Conservation (phyloP, 2,797 vertebrate genomes). For the Galaxias olidus region DNA sequence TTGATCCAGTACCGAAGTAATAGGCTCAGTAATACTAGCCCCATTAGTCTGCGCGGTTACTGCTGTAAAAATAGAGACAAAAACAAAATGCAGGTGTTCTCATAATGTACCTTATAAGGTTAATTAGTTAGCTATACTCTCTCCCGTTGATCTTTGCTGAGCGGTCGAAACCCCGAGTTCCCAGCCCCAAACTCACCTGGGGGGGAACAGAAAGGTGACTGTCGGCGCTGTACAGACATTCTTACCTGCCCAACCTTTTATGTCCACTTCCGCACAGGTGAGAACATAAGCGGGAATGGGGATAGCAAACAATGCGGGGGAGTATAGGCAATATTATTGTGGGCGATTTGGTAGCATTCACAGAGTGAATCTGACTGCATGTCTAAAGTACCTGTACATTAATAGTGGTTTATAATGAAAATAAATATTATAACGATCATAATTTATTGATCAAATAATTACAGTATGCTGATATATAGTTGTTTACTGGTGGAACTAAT, state of each 20-base stretch:
- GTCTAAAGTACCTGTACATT: too few species aligned
- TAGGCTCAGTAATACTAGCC: slow-evolving; percentile 90
- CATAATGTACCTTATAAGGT: slow-evolving; percentile 38
- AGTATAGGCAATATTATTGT: not conserved
- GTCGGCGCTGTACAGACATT: slow-evolving; percentile 33
- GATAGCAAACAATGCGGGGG: slow-evolving; percentile 27
- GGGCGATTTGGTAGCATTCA: not conserved
- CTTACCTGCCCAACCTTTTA: slow-evolving; percentile 71
- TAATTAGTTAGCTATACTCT: too few species aligned
- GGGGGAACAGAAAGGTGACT: slow-evolving; percentile 25
- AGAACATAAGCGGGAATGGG: slow-evolving; percentile 65
- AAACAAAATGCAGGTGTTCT: slow-evolving; percentile 59
- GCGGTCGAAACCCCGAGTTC: not conserved
- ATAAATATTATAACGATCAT: too few species aligned
- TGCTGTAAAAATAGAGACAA: slow-evolving; percentile 75
- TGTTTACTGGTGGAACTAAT: too few species aligned
- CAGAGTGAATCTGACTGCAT: too few species aligned
- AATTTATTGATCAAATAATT: too few species aligned
- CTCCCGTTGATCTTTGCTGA: not conserved
- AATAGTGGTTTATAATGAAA: too few species aligned
- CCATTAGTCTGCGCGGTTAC: slow-evolving; percentile 92
- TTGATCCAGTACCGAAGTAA: slow-evolving; percentile 86
- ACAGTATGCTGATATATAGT: too few species aligned
- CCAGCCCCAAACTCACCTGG: slow-evolving; percentile 58
- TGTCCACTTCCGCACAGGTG: slow-evolving; percentile 91